Conservation (phyloP, 2,888 invertebrate species). For the Limnephilus lunatus region DNA sequence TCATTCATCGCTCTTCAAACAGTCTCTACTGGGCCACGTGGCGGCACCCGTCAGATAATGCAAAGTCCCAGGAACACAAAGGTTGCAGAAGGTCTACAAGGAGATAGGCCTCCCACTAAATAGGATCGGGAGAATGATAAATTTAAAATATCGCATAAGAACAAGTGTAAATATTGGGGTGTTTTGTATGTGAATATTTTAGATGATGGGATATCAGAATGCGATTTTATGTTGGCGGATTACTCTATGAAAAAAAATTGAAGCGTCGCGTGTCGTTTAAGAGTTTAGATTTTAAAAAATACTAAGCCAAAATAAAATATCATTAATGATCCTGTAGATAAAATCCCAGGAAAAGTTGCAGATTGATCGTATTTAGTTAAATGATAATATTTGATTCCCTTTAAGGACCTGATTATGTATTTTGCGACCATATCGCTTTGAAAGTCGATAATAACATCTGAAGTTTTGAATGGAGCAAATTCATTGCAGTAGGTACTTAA, state of each 20-base stretch:
- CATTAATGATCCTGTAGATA: background rate
- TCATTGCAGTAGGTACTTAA: no score
- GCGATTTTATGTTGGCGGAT: background rate
- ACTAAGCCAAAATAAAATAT: background rate
- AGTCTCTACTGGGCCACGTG: constrained; percentile 59
- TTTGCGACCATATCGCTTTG: background rate
- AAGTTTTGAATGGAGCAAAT: no score
- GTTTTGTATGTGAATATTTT: constrained; percentile 28
- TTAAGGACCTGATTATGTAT: background rate
- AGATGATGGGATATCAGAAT: background rate
- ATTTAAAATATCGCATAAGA: constrained; percentile 61
- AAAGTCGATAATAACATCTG: background rate
- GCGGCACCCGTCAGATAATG: constrained; percentile 56
- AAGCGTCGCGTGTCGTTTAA: background rate
- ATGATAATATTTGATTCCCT: no score
- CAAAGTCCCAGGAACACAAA: constrained; percentile 48
- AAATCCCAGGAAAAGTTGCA: no score
- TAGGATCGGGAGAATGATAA: constrained; percentile 48
- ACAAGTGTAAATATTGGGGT: constrained; percentile 58
- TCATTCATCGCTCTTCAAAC: constrained; percentile 61
- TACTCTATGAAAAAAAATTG: background rate
- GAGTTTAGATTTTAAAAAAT: background rate
- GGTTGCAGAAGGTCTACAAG: constrained; percentile 43
- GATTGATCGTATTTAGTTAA: no score
- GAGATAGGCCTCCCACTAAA: constrained; percentile 41